phyloP scores from a whole-genome alignment of 2,888 invertebrate species.

The Piscicola geometra region DNA sequence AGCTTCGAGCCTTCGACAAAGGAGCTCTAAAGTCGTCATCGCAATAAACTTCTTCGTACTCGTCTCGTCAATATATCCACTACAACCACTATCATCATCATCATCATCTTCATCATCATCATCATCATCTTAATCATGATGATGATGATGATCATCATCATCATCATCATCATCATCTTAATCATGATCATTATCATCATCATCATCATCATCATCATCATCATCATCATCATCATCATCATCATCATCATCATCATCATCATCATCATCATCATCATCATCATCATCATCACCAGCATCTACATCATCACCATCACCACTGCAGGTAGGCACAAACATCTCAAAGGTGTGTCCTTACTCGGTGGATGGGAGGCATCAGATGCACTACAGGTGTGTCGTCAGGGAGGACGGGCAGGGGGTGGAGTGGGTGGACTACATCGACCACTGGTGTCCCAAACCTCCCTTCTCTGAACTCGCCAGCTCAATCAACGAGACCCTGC shows the following conservation, averaged over 20 bases:
- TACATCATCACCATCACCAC: constrained; percentile 4
- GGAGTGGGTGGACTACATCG: background rate
- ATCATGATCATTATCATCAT: constrained; percentile 25
- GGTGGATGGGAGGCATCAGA: too few relatives aligned
- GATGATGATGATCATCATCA: background rate
- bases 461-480: background rate
- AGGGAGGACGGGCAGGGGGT: background rate
- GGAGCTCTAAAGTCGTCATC: too few relatives aligned
- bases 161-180: constrained; percentile 23
- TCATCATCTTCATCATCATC: constrained; percentile 32
- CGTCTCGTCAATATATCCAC: background rate
- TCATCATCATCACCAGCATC: constrained; percentile 16
- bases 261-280: constrained; percentile 30
- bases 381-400: background rate
- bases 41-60: too few relatives aligned
- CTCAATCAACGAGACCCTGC: background rate
- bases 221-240: constrained; percentile 31
- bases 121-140: constrained; percentile 27
- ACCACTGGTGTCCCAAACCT: background rate
- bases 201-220: constrained; percentile 22
- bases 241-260: constrained; percentile 25
- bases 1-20: too few relatives aligned
- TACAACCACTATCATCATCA: constrained; percentile 25
- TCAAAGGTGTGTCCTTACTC: too few relatives aligned
- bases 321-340: constrained; percentile 63